Base-by-base conservation (phyloP, 2,888 invertebrate species). In the Phaonia tiefii region DNA sequence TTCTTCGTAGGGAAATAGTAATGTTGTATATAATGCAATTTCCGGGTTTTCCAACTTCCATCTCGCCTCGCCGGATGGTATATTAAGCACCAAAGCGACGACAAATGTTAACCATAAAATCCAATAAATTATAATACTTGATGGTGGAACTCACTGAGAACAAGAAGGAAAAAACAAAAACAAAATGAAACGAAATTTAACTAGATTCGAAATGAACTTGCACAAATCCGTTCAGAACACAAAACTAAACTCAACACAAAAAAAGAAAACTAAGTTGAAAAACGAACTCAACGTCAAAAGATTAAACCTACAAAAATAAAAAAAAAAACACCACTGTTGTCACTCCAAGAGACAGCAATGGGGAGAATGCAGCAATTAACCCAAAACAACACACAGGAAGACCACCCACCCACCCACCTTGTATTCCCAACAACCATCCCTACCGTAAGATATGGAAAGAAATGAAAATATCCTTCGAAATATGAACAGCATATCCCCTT, bases 91-190 rank as follows among this genome's bases (percentile, higher is more conserved):
- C n/a, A n/a, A n/a, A n/a, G n/a, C n/a, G n/a, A n/a, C n/a, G 69
- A 65, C 65, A 69, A 75, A 60, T 44, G 72, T 70, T 76, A 76
- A 72, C 75, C 72, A 69, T 37, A 77, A 71, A 80, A 71, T 80
- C 71, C 74, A 74, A 77, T 80, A 75, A 77, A 80, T 77, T 80
- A 77, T 80, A 77, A 75, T 60, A 67, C 71, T 66, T 60, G 66
- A 71, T 66, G 74, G 65, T 46, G 66, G 26, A 42, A 46, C 54
- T 63, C 31, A 75, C 67, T 56, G 25, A 49, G 54, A 8, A 10
- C 31, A 54, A 49, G 65, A 56, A 79, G 63, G 39, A 49, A 54
- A n/a, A n/a, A 67, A 44, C 46, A 75, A 31, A 37, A 67, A 51
- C 74, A 58, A 65, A 74, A 51, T 69, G 60, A 58, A 65, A 76